These are phyloP conservation scores for Lasaia peninsularis DNA, from an alignment of 1,140 invertebrate genomes.

Conservation along the genomic window DNA sequence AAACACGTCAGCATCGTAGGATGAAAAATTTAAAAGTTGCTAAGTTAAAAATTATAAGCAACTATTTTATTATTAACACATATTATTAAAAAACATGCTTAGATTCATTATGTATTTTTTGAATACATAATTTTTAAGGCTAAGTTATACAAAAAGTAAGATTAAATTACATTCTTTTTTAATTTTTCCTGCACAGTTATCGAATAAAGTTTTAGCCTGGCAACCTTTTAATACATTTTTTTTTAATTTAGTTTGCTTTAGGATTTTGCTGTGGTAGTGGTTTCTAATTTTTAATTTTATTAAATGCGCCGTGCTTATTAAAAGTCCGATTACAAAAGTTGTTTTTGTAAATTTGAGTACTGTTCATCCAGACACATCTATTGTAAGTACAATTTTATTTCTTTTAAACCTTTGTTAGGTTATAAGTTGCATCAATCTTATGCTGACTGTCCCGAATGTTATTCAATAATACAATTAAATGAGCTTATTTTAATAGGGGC, in stretches of 20 bases:
- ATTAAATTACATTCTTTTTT: no score
- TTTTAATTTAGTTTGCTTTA: constrained; percentile 11
- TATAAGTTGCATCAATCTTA: constrained; percentile 64
- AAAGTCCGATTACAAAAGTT: background rate
- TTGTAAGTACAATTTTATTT: constrained; percentile 49
- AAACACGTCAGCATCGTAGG: no score
- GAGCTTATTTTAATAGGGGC: constrained; percentile 66
- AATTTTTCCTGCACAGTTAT: no score
- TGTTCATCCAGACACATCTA: constrained; percentile 33
- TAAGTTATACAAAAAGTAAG: no score
- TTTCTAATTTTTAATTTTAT: constrained; percentile 7
- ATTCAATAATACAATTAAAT: constrained; percentile 48
- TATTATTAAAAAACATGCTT: no score
- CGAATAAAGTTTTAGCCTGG: no score
- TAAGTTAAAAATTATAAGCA: no score
- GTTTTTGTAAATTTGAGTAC: background rate
- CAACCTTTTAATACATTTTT: background rate
- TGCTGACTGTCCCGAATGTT: constrained; percentile 66
- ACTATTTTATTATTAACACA: no score
- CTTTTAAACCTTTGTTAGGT: constrained; percentile 52
- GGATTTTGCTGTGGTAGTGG: constrained; percentile 10
- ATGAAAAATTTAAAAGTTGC: no score
- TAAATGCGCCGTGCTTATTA: background rate
- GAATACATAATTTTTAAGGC: no score
- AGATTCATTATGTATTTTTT: no score